Conservation (phyloP, 1,140 invertebrate genomes). For the Caerostris extrusa region DNA sequence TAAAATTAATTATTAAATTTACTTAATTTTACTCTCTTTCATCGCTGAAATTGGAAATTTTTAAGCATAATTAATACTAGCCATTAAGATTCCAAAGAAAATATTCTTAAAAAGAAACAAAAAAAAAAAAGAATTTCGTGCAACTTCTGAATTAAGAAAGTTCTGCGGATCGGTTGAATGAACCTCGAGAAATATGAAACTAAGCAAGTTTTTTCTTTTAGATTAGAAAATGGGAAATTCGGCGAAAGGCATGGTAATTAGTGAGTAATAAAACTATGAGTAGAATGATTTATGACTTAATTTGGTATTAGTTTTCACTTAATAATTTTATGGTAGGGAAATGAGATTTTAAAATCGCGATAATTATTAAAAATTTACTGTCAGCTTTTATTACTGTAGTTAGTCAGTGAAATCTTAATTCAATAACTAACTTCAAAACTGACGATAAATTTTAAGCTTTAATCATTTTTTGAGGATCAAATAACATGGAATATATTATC, state of each 20-base stretch:
- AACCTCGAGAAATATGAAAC: neutral
- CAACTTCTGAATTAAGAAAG: neutral
- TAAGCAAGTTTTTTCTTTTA: neutral
- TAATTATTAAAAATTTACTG: too few relatives aligned
- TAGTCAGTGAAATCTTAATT: too few relatives aligned
- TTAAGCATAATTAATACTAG: neutral
- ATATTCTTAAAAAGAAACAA: neutral
- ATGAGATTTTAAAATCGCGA: too few relatives aligned
- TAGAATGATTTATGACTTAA: conserved; percentile 11
- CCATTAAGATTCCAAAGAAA: neutral
- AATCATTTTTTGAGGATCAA: too few relatives aligned
- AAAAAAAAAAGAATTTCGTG: too few relatives aligned
- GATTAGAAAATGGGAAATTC: neutral
- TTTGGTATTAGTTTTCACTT: neutral
- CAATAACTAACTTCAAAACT: too few relatives aligned
- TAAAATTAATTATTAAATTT: too few relatives aligned
- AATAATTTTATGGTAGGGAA: too few relatives aligned
- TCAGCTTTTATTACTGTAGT: too few relatives aligned
- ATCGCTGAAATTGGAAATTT: neutral
- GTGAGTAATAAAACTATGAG: neutral
- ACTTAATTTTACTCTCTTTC: too few relatives aligned
- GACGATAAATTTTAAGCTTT: too few relatives aligned
- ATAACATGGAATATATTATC: too few relatives aligned
- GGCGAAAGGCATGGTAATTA: neutral
- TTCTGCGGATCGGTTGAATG: neutral